Base-by-base conservation (phyloP, 2,113 vertebrate genomes). In the Aythya baeri region DNA sequence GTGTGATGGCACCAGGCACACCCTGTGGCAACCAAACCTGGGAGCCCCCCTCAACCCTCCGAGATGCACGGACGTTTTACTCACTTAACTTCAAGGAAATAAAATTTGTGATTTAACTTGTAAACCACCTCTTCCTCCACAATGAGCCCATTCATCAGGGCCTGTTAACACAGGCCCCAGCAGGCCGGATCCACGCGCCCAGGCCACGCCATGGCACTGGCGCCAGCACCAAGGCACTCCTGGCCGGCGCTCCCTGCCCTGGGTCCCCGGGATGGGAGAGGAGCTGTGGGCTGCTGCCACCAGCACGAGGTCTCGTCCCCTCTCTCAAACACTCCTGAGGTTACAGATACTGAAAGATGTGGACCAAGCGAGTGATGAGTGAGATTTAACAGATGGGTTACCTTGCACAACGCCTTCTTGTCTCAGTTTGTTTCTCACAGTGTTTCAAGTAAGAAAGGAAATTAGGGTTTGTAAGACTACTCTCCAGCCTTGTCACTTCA, bases 231-330 rank as follows among this genome's bases (percentile, higher is more conserved):
- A 6, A 36, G 17, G 25, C 70, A 5, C 41, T 41, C 41, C 41
- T 34, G 72, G 13, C 38, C 1, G 2, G 16, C 44, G 18, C 13
- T 7, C 43, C 74, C 34, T 25, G 52, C 0, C 0, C 52, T 7
- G 34, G 16, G 6, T 22, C 43, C 31, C 4, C 32, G 59, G 52
- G 46, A 12, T 22, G 29, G 29, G 44, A n/a, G 41, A 58, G 49
- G 41, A 91, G 10, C 23, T 8, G 3, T 27, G 13, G 83, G 72
- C 22, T 1, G 49, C 59, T 70, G 74, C 55, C 38, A 65, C 2
- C 74, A 52, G 52, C 57, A 15, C 0, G 0, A 67, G 38, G 46
- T 55, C 73, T 36, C 1, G 0, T 15, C 14, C 32, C 34, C 46
- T 26, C 49, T 65, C 55, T 9, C 72, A 54, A 13, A 21, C 3